Evolutionary conservation across 2,888 invertebrate species (phyloP), one percentile per base, ranked within the genome.

Genomic region (Ochropleura leucogaster): DNA sequence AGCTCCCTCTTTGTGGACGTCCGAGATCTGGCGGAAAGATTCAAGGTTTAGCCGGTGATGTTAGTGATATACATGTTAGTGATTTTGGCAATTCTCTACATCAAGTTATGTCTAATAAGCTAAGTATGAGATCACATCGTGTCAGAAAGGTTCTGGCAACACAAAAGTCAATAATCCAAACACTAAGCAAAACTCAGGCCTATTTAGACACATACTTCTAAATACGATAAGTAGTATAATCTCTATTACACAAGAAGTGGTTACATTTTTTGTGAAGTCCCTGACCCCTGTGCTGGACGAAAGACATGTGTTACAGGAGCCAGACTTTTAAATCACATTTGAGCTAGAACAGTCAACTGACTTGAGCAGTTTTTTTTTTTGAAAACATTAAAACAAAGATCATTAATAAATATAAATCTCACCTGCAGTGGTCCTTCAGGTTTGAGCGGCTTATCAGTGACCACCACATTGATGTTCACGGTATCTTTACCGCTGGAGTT

Each of bases 381-480:
- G n/a, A n/a, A n/a, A 53, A 53, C 4, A n/a, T 53, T 10, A n/a
- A n/a, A 53, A 51, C 51, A 4, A 51, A 7, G 18, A 49, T 3
- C 30, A 30, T 30, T 30, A 30, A 30, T 30, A 30, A 66, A 53
- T 10, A 7, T 9, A 42, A 55, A 12, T n/a, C 85, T 83, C 72
- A 98, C 98, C 96, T 98, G 98, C 18, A 99, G 92, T 14, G 99
- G 99, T 87, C 99, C 99, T 94, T 99, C 98, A 4, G 99, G 99
- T 77, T 98, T 96, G 62, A 97, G 96, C 0, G 99, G 99, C 90
- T 99, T 99, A 92, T 99, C 99, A 14, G 98, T 98, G 74, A 99
- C 98, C 6, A 97, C 97, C 3, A 99, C 98, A 84, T 97, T 98
- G 81, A 99, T 97, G 5, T 98, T 97, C 53, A 98, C 99, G 16